phyloP scores from a whole-genome alignment of 2,888 invertebrate genomes.

The Artemia sinica region DNA sequence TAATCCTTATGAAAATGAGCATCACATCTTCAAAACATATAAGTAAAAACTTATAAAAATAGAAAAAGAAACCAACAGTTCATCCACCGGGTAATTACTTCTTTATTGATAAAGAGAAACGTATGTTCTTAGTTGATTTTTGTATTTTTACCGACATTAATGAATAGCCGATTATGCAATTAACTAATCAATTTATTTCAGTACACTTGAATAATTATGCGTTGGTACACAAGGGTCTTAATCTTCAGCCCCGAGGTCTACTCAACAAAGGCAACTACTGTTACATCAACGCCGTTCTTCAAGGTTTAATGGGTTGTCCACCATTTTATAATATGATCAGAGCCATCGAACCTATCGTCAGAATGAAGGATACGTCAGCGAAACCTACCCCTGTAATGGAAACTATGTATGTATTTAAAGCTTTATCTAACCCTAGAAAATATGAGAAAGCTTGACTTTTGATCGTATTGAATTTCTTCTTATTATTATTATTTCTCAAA shows the following conservation, averaged over 20 bases:
- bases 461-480: no score
- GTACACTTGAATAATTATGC: slow-evolving; percentile 57
- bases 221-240: slow-evolving; percentile 57
- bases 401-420: slow-evolving; percentile 55
- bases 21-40: no score
- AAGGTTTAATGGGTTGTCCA: slow-evolving; percentile 81
- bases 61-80: no score
- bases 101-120: no score
- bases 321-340: slow-evolving; percentile 82
- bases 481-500: no score
- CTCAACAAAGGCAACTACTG: slow-evolving; percentile 89
- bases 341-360: slow-evolving; percentile 48
- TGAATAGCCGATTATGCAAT: slow-evolving; percentile 27
- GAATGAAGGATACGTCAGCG: slow-evolving; percentile 39
- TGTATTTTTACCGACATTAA: no score
- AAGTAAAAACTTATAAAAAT: no score
- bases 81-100: no score
- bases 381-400: slow-evolving; percentile 61
- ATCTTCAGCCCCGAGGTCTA: slow-evolving; percentile 70
- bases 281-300: slow-evolving; percentile 80
- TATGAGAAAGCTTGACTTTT: no score
- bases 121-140: no score
- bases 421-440: slow-evolving; percentile 16
- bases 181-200: slow-evolving; percentile 30
- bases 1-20: no score